Conservation (phyloP, 1,140 invertebrate species). For the Rhopalosiphum padi region DNA sequence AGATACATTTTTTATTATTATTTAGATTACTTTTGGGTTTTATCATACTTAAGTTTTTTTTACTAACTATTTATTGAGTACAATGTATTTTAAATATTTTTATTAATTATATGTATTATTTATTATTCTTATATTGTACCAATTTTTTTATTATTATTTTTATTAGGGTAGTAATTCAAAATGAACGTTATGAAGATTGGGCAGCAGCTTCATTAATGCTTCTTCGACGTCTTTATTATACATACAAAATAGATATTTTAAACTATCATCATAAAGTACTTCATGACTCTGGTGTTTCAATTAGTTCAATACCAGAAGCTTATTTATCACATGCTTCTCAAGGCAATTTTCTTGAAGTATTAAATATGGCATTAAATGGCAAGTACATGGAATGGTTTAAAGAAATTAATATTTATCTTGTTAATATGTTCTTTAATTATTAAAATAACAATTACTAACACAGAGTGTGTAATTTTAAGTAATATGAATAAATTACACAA, state of each 20-base stretch:
- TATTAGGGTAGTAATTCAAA: conserved; percentile 91
- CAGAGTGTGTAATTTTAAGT: not conserved
- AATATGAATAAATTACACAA: no score
- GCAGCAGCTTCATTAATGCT: conserved; percentile 80
- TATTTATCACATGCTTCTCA: conserved; percentile 92
- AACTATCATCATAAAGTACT: conserved; percentile 86
- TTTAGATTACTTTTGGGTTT: no score
- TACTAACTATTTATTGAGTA: no score
- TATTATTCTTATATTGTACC: not conserved
- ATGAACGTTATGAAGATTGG: conserved; percentile 99
- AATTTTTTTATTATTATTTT: conserved; percentile 59
- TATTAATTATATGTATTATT: not conserved
- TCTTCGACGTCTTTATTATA: conserved; percentile 85
- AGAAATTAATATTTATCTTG: not conserved
- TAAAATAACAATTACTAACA: no score
- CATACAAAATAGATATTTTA: conserved; percentile 88
- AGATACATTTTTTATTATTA: no score
- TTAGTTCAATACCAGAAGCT: conserved; percentile 79
- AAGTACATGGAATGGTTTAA: conserved; percentile 60
- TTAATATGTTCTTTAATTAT: not conserved
- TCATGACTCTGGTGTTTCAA: conserved; percentile 79
- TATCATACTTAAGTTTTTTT: no score
- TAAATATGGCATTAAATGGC: conserved; percentile 98
- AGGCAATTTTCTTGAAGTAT: conserved; percentile 97
- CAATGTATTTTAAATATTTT: not conserved